A percentile compares a stretch with the other conserved stretches of the same genome.
phyloP scores from a whole-genome alignment of 2,797 vertebrate genomes.

The Chloroceryle amazona region DNA sequence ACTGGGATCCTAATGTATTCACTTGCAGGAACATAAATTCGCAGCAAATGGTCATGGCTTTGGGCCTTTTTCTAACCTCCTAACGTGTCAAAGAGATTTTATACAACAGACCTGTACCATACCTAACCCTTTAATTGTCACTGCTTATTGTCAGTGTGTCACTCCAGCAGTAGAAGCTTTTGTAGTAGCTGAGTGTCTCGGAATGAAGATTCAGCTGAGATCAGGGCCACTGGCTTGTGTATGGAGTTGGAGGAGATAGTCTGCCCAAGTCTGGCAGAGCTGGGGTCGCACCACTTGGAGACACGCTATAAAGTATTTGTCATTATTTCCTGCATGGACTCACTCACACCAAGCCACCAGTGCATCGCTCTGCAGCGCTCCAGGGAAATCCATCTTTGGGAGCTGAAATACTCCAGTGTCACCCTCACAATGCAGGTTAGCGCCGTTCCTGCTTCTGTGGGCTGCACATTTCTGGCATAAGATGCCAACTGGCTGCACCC shows the following conservation, averaged over 20 bases:
- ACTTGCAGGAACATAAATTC: conserved; percentile 63
- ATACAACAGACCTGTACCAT: not conserved
- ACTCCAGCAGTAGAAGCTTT: not conserved
- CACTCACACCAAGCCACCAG: not conserved
- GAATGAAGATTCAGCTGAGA: not conserved
- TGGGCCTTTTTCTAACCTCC: not conserved
- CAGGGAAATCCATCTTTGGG: not conserved
- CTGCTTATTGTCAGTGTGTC: not conserved
- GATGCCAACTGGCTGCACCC: not conserved
- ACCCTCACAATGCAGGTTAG: not conserved
- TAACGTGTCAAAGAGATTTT: not conserved
- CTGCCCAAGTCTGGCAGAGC: not conserved
- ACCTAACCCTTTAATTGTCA: not conserved
- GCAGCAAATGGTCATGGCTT: not conserved
- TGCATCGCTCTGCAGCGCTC: not conserved
- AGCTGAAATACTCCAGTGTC: not conserved
- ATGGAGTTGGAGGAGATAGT: not conserved
- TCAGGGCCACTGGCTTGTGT: not conserved
- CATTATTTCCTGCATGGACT: not conserved
- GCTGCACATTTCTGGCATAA: not conserved
- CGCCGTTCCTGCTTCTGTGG: not conserved
- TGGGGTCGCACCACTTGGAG: rapidly evolving
- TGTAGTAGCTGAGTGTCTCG: not conserved
- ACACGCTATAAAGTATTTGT: not conserved
- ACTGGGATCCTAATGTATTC: conserved; percentile 41